Percentiles rank a stretch among this genome's conserved stretches.
These are phyloP conservation scores for Drosophila neutralis DNA, from an alignment of 2,888 invertebrate genomes.

Conservation along the genomic window DNA sequence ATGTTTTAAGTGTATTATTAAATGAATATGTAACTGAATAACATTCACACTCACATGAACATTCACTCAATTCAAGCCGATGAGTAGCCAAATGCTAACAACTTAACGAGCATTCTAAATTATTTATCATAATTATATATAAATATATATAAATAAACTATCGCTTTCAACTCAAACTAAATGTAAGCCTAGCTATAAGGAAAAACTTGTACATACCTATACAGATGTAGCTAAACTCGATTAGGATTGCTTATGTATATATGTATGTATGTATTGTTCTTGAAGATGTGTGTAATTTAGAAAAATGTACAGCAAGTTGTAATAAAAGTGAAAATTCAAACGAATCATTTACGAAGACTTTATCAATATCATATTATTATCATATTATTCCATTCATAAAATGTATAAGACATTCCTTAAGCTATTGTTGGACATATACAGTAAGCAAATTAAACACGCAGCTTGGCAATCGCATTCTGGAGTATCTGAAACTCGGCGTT, in stretches of 20 bases:
- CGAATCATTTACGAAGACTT: conserved; percentile 5
- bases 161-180: conserved; percentile 37
- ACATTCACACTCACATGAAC: conserved; percentile 12
- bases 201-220: conserved; percentile 68
- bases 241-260: conserved; percentile 34
- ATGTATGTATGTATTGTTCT: conserved; percentile 6
- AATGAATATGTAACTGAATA: conserved; percentile 33
- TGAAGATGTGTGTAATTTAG: conserved; percentile 1
- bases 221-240: conserved; percentile 35
- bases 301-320: conserved; percentile 10
- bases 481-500: conserved; percentile 92
- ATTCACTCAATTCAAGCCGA: conserved; percentile 22
- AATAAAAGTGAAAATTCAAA: conserved; percentile 46
- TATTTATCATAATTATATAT: neutral
- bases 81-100: conserved; percentile 46
- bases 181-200: conserved; percentile 23
- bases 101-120: conserved; percentile 13
- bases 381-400: conserved; percentile 22
- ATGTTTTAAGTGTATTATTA: neutral
- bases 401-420: conserved; percentile 15
- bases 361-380: conserved; percentile 1
- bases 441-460: conserved; percentile 85
- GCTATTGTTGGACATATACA: neutral
- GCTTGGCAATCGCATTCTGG: conserved; percentile 90
- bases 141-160: neutral